phyloP scores from a whole-genome alignment of 2,888 invertebrate genomes.

The Tenthredo scrophulariae region DNA sequence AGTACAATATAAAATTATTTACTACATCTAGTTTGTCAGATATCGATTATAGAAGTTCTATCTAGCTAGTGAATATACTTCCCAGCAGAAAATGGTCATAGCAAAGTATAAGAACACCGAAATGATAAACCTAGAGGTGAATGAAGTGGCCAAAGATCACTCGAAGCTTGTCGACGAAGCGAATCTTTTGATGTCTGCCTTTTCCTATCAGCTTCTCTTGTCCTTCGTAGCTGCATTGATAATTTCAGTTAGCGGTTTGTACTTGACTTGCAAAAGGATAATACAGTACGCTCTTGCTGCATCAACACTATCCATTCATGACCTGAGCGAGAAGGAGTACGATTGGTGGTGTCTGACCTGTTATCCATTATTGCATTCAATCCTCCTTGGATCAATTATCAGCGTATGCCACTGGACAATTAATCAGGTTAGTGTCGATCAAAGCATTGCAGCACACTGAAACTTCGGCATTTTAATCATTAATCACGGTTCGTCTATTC shows the following conservation, averaged over 20 bases:
- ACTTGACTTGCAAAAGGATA: neutral
- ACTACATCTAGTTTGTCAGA: neutral
- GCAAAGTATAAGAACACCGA: neutral
- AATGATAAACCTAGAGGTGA: neutral
- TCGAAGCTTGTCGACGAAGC: neutral
- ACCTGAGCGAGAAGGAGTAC: neutral
- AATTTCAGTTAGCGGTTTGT: conserved; percentile 13
- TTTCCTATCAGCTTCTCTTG: conserved; percentile 25
- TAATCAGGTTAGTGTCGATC: neutral
- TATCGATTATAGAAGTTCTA: neutral
- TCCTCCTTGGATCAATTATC: conserved; percentile 4
- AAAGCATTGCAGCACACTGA: neutral
- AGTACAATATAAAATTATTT: neutral
- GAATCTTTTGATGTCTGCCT: conserved; percentile 7
- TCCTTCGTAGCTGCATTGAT: conserved; percentile 27
- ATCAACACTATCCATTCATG: neutral
- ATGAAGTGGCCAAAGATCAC: conserved; percentile 22
- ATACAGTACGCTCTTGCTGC: neutral
- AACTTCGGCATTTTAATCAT: neutral
- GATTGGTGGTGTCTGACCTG: conserved; percentile 29
- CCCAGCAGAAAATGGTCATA: neutral
- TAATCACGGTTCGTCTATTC: neutral
- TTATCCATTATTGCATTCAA: conserved; percentile 39
- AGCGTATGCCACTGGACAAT: conserved; percentile 20
- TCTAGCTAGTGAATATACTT: neutral